Evolutionary conservation across 2,113 vertebrate genomes (phyloP), one percentile per base, ranked within the genome.

Genomic region (Prietella phreatophila): DNA sequence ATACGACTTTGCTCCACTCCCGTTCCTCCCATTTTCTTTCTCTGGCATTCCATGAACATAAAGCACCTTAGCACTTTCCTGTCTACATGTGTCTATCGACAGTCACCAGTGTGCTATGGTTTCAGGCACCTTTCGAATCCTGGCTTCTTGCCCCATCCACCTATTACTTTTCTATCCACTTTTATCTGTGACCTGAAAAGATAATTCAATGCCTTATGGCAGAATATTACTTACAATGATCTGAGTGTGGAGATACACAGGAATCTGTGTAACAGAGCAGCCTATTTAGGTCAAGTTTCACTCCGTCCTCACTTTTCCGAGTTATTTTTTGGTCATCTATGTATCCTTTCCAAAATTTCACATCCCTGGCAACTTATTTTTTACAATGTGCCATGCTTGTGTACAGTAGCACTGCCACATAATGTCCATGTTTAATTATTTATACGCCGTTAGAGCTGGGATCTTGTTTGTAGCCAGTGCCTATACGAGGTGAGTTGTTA

Each of bases 181-280:
- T 83, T 71, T 84, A 61, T 79, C 79, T n/a, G 50, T 47, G 27
- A 9, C 0, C 50, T 75, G 39, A 84, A 88, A 67, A 82, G 65
- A 85, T 88, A 82, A 85, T 89, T 83, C 83, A 42, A 25, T 50
- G 42, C 83, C 88, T 85, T 87, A 89, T 90, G 83, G 83, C 30
- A 50, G 76, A 90, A 90, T 90, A 89, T 89, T 85, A 58, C 58
- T 87, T 87, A 85, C 85, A 83, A 67, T 42, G 73, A 69, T 65
- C 61, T 27, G 85, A 82, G 86, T 19, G 58, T 63, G 27, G 56
- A 65, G 86, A 69, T 88, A 73, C 71, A 63, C 36, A 47, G 85
- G 27, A 88, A 87, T 89, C 50, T 61, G 63, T 42, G 30, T 53
- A 83, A 84, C 85, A 67, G 20, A 2, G 14, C 55, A 81, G 63